phyloP scores from a whole-genome alignment of 2,888 invertebrate genomes.

The Myathropa florea region DNA sequence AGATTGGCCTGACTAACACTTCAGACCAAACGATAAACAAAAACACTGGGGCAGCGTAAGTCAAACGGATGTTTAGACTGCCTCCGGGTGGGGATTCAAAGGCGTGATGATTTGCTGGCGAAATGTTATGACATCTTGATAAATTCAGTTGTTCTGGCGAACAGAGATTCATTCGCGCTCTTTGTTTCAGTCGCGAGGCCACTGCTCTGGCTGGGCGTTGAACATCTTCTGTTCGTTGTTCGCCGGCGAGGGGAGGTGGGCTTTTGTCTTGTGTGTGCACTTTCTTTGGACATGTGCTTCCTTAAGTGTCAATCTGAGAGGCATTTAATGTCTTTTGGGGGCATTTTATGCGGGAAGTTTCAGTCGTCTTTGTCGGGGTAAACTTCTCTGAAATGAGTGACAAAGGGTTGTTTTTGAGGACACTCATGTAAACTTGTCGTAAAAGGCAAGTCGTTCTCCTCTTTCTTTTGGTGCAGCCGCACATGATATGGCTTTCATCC shows the following conservation, averaged over 20 bases:
- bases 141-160: background rate
- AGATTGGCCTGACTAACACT: constrained; percentile 54
- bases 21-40: constrained; percentile 57
- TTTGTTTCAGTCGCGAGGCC: background rate
- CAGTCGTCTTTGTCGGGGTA: background rate
- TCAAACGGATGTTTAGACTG: constrained; percentile 46
- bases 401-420: background rate
- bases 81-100: background rate
- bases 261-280: background rate
- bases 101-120: background rate
- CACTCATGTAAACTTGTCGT: background rate
- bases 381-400: background rate
- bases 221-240: background rate
- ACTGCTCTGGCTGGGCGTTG: background rate
- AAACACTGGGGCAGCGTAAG: background rate
- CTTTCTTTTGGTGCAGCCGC: background rate
- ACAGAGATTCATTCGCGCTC: background rate
- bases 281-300: background rate
- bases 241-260: background rate
- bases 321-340: background rate
- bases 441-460: background rate
- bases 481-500: background rate
- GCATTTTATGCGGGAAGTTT: background rate
- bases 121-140: background rate
- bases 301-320: background rate